Evolutionary conservation across 1,140 invertebrate species (phyloP).

Genomic region (Macrosteles quadrilineatus): DNA sequence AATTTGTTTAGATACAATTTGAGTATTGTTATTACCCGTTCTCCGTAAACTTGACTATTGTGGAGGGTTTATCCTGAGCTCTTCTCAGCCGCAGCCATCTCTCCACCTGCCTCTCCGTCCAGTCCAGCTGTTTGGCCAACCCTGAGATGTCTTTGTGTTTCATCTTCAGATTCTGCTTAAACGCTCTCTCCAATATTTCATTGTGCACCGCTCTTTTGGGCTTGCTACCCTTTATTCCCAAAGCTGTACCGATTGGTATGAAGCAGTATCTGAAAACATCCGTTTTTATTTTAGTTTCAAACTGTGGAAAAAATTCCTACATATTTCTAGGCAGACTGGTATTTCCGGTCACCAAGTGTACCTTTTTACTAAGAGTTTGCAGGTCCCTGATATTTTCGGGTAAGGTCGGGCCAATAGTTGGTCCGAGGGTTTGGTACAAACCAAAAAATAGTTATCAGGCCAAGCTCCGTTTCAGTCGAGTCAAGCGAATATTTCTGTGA

Average conservation of each 20-base stretch:
- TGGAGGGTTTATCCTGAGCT: slow-evolving; percentile 83
- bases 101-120: slow-evolving; percentile 86
- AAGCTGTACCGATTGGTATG: slow-evolving; percentile 69
- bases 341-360: no score
- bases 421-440: no score
- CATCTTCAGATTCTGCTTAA: slow-evolving; percentile 62
- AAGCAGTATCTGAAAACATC: slow-evolving; percentile 68
- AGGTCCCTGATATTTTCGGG: no score
- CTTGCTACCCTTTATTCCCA: slow-evolving; percentile 77
- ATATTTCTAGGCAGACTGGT: no score
- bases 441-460: no score
- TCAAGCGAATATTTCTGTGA: no score
- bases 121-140: slow-evolving; percentile 83
- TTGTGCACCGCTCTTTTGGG: slow-evolving; percentile 70
- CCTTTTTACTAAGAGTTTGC: no score
- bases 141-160: slow-evolving; percentile 75
- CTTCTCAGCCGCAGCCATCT: slow-evolving; percentile 83
- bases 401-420: no score
- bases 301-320: no score
- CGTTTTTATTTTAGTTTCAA: no score
- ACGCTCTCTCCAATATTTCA: slow-evolving; percentile 71
- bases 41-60: slow-evolving; percentile 90
- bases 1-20: no score
- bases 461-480: no score
- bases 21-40: slow-evolving; percentile 58